Conservation (phyloP, 2,888 invertebrate species). For the Timandra comae region DNA sequence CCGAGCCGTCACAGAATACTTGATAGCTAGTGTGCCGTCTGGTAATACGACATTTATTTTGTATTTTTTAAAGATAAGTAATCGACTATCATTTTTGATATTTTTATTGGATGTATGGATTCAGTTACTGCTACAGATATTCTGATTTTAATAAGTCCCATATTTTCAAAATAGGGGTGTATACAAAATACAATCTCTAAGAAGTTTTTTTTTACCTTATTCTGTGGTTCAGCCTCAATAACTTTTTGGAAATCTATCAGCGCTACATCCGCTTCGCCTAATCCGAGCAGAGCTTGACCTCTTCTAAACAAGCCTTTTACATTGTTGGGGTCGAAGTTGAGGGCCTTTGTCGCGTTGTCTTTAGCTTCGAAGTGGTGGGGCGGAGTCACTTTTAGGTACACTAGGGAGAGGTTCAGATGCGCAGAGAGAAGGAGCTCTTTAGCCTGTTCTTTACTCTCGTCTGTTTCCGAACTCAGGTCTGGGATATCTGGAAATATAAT, state of each 20-base stretch:
- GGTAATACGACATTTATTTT: too few relatives aligned
- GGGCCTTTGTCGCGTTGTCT: conserved; percentile 85
- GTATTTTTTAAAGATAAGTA: too few relatives aligned
- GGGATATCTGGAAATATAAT: conserved; percentile 39
- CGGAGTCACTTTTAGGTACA: conserved; percentile 85
- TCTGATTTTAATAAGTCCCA: too few relatives aligned
- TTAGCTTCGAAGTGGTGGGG: conserved; percentile 81
- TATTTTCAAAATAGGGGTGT: too few relatives aligned
- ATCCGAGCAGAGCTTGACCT: conserved; percentile 85
- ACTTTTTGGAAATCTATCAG: conserved; percentile 86
- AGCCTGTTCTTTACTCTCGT: conserved; percentile 37
- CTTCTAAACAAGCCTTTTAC: conserved; percentile 94
- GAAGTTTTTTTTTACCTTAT: too few relatives aligned
- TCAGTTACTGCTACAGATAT: too few relatives aligned
- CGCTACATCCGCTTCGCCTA: conserved; percentile 88
- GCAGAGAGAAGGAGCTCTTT: conserved; percentile 80
- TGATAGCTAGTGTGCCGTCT: too few relatives aligned
- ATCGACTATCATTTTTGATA: too few relatives aligned
- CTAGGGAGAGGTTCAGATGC: conserved; percentile 88
- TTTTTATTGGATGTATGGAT: too few relatives aligned
- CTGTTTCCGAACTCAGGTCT: conserved; percentile 36
- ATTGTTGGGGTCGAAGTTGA: conserved; percentile 84
- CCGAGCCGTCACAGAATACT: too few relatives aligned
- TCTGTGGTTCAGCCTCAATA: conserved; percentile 86
- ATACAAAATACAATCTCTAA: too few relatives aligned